phyloP scores from a whole-genome alignment of 2,797 vertebrate species.

The Cygnus olor region DNA sequence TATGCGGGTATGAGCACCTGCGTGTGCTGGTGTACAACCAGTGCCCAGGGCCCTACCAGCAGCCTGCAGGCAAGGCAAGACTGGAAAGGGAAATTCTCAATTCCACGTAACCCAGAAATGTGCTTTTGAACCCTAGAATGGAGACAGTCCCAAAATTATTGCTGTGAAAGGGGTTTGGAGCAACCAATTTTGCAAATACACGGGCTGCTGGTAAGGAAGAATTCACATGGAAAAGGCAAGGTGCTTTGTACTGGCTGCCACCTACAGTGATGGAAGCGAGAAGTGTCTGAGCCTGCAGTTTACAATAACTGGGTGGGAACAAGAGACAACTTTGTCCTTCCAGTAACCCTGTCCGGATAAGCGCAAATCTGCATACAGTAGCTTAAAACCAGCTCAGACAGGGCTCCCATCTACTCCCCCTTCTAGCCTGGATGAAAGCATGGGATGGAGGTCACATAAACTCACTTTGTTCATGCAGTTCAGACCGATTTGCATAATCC shows the following conservation, averaged over 20 bases:
- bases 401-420: neutral
- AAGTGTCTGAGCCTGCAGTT: neutral
- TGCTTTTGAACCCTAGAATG: neutral
- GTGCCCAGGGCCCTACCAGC: too few relatives aligned
- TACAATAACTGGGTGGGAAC: neutral
- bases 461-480: neutral
- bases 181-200: neutral
- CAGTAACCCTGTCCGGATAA: neutral
- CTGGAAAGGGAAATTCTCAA: neutral
- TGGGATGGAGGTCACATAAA: neutral
- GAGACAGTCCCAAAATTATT: neutral
- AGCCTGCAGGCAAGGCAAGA: neutral
- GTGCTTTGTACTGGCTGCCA: neutral
- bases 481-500: conserved; percentile 39
- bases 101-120: neutral
- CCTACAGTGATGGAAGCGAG: accelerated
- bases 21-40: too few relatives aligned
- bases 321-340: neutral
- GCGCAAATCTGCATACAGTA: neutral
- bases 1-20: accelerated
- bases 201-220: neutral
- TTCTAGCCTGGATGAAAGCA: neutral
- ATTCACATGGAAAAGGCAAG: neutral
- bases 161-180: accelerated
- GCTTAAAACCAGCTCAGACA: conserved; percentile 3